These are phyloP conservation scores for Lepidothrix coronata DNA, from an alignment of 2,113 vertebrate species.

Conservation along the genomic window DNA sequence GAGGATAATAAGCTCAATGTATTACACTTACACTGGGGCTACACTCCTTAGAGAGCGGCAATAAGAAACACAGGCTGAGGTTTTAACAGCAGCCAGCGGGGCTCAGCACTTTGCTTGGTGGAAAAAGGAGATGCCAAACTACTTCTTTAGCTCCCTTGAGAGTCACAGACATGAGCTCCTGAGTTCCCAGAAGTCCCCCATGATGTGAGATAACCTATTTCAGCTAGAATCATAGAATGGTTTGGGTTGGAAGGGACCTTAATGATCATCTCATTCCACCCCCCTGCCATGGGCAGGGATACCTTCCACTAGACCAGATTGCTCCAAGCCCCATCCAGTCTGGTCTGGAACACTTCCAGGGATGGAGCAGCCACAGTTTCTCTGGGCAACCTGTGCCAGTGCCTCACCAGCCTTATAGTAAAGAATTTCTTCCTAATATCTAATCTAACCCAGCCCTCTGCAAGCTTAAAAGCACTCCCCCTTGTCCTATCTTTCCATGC, in stretches of 20 bases:
- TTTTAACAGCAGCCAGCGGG: neutral
- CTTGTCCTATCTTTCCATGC: neutral
- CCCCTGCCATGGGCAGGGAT: neutral
- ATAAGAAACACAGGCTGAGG: neutral
- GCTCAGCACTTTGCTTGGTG: neutral
- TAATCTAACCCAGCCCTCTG: neutral
- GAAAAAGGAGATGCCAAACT: neutral
- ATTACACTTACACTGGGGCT: neutral
- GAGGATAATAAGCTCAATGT: slow-evolving; percentile 18
- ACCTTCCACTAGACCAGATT: neutral
- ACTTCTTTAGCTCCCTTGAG: neutral
- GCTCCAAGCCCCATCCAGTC: neutral
- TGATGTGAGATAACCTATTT: neutral
- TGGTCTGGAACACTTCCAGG: neutral
- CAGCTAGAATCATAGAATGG: neutral
- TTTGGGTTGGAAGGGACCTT: neutral
- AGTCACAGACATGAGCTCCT: neutral
- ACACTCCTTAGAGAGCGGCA: neutral
- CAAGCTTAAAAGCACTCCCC: neutral
- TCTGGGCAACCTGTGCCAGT: neutral
- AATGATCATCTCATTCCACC: neutral
- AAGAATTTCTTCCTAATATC: neutral
- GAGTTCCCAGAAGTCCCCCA: neutral
- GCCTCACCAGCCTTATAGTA: neutral
- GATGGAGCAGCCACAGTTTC: neutral